phyloP scores from a whole-genome alignment of 2,113 vertebrate species.

The Octodon degus region DNA sequence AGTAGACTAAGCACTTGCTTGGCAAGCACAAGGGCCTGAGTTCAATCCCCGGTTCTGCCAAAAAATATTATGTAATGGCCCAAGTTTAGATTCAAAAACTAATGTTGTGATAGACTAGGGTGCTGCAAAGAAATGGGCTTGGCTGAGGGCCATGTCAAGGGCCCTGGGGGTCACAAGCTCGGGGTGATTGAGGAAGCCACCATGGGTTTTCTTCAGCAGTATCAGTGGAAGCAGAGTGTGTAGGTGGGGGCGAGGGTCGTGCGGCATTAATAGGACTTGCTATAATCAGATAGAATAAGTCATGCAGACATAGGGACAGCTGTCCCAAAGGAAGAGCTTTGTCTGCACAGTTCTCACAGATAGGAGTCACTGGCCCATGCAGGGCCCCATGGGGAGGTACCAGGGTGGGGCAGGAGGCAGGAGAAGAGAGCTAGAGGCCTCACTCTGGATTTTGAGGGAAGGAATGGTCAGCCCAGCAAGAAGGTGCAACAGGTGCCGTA shows the following conservation, averaged over 20 bases:
- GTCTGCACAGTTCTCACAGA: not conserved
- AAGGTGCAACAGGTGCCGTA: not conserved
- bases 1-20: too few species aligned
- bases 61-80: not conserved
- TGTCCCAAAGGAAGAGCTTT: not conserved
- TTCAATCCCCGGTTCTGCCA: too few species aligned
- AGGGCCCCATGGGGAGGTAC: not conserved
- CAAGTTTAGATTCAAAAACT: not conserved
- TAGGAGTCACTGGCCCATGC: not conserved
- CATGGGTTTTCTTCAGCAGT: rapidly evolving
- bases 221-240: not conserved
- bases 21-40: too few species aligned
- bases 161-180: not conserved
- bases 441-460: not conserved
- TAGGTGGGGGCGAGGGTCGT: not conserved
- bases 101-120: not conserved
- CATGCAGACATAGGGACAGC: not conserved
- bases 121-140: not conserved
- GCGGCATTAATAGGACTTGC: not conserved
- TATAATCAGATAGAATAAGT: not conserved
- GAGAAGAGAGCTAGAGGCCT: not conserved
- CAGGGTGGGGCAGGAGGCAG: not conserved
- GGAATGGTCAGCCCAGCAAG: not conserved
- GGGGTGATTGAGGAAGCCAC: not conserved
- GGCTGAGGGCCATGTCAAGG: not conserved